phyloP scores from a whole-genome alignment of 2,888 invertebrate species.

The Eretmocerus hayati region DNA sequence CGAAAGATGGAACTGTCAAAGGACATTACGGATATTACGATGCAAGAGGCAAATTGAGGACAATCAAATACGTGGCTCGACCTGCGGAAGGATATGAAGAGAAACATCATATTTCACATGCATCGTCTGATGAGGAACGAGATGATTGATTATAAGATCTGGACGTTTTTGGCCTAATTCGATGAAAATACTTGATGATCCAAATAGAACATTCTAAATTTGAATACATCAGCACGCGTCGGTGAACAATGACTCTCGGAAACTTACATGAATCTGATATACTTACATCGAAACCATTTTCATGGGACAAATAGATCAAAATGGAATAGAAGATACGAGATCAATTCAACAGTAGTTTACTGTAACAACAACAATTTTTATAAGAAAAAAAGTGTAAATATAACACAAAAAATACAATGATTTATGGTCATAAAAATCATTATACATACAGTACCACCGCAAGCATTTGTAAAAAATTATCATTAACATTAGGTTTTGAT shows the following conservation, averaged over 20 bases:
- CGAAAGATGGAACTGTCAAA: slow-evolving; percentile 66
- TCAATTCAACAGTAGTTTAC: slow-evolving; percentile 32
- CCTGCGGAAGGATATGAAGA: slow-evolving; percentile 63
- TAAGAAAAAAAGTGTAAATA: slow-evolving; percentile 25
- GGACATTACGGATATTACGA: slow-evolving; percentile 79
- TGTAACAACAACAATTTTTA: slow-evolving; percentile 36
- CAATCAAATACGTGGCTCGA: slow-evolving; percentile 69
- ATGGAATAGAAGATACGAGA: background rate
- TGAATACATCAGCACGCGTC: too few relatives aligned
- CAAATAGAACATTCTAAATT: too few relatives aligned
- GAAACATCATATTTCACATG: slow-evolving; percentile 33
- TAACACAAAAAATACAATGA: slow-evolving; percentile 24
- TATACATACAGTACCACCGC: slow-evolving; percentile 9
- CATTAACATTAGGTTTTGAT: slow-evolving; percentile 7
- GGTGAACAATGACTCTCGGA: too few relatives aligned
- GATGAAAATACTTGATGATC: too few relatives aligned
- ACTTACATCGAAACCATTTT: too few relatives aligned
- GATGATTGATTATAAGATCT: too few relatives aligned
- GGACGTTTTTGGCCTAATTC: too few relatives aligned
- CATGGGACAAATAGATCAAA: too few relatives aligned
- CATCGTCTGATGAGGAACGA: too few relatives aligned
- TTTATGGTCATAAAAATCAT: slow-evolving; percentile 15
- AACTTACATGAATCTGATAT: too few relatives aligned
- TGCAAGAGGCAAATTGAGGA: slow-evolving; percentile 65
- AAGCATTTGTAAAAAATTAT: slow-evolving; percentile 18